A percentile compares a stretch with the other conserved stretches of the same genome.
Conservation (phyloP, 1,140 invertebrate species). For the Apis florea region DNA sequence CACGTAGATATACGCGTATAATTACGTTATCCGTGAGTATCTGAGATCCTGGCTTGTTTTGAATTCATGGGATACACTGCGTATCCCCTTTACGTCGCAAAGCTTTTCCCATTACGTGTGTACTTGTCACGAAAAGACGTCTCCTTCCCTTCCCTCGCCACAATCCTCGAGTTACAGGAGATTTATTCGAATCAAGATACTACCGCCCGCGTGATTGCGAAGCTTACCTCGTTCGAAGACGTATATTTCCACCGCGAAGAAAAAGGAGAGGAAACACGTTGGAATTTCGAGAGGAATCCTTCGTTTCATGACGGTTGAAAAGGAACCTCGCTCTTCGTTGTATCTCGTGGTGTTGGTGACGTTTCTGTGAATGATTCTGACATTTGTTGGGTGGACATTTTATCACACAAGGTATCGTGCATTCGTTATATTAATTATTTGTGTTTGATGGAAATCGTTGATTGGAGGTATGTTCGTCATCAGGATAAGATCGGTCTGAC, state of each 20-base stretch:
- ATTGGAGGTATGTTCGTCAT: no score
- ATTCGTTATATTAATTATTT: not conserved
- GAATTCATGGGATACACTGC: conserved; percentile 59
- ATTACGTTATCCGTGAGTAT: conserved; percentile 52
- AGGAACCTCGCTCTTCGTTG: conserved; percentile 27
- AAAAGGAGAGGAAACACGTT: conserved; percentile 62
- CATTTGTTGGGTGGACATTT: not conserved
- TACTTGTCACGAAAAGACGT: conserved; percentile 61
- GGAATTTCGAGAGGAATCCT: conserved; percentile 43
- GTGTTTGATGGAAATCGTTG: conserved; percentile 7
- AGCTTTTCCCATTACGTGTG: conserved; percentile 61
- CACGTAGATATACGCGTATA: conserved; percentile 37
- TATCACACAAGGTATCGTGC: not conserved
- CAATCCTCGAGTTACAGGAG: conserved; percentile 63
- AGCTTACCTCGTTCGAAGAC: conserved; percentile 53
- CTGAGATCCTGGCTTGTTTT: conserved; percentile 52
- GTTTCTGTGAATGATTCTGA: conserved; percentile 27
- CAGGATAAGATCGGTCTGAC: no score
- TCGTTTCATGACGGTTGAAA: conserved; percentile 26
- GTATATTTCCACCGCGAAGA: conserved; percentile 65
- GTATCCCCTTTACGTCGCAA: conserved; percentile 39
- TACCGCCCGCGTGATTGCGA: conserved; percentile 62
- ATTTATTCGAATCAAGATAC: conserved; percentile 73
- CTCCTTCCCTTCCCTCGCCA: conserved; percentile 18
- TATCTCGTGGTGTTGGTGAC: conserved; percentile 18